Conservation (phyloP, 2,113 vertebrate species). For the Ibidorhyncha struthersii region DNA sequence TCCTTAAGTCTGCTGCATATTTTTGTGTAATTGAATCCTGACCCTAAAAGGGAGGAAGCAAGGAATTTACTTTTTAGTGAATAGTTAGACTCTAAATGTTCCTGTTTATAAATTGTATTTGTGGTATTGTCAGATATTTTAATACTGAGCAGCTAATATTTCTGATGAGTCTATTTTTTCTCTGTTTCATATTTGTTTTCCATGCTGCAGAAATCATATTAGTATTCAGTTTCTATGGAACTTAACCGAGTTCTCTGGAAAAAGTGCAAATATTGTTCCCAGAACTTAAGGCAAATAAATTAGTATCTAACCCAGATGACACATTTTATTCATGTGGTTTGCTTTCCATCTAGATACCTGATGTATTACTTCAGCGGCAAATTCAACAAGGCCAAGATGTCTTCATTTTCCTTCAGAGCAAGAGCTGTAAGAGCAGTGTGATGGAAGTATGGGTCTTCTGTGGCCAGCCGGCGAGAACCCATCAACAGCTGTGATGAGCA, state of each 20-base stretch:
- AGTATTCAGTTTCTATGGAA: conserved; percentile 18
- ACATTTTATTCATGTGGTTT: conserved; percentile 10
- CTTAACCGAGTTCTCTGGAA: not conserved
- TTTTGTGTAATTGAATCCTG: conserved; percentile 72
- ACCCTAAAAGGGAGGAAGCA: conserved; percentile 42
- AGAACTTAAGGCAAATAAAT: conserved; percentile 6
- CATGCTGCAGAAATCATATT: conserved; percentile 11
- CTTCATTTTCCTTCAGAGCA: conserved; percentile 77
- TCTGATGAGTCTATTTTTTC: conserved; percentile 24
- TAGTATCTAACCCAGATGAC: not conserved
- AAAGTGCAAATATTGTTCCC: conserved; percentile 28
- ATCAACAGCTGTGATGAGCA: conserved; percentile 61
- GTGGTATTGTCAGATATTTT: not conserved
- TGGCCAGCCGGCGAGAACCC: conserved; percentile 50
- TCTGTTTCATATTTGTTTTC: conserved; percentile 8
- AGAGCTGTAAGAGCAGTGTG: conserved; percentile 24
- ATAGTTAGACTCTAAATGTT: conserved; percentile 50
- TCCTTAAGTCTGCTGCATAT: conserved; percentile 47
- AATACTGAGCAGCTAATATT: not conserved
- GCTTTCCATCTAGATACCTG: conserved; percentile 72
- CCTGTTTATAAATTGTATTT: conserved; percentile 16
- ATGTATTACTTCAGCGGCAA: conserved; percentile 64
- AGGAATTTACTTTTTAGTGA: conserved; percentile 56
- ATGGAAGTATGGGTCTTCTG: conserved; percentile 23
- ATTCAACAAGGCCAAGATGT: conserved; percentile 76